A percentile compares a stretch with the other conserved stretches of the same genome.
Conservation (phyloP, 2,888 invertebrate genomes). For the Lottia gigantea region DNA sequence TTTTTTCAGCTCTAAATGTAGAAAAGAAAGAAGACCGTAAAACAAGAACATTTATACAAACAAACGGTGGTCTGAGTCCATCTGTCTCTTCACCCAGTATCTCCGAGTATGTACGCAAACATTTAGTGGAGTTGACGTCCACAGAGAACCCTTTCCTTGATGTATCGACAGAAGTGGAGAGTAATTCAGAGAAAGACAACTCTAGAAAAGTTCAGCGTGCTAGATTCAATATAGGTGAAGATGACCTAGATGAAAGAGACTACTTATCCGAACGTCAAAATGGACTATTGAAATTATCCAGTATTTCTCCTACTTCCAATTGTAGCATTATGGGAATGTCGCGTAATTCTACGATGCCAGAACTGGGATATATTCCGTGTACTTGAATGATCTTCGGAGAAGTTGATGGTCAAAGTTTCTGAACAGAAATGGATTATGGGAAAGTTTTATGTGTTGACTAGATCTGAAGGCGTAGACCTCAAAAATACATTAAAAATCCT, state of each 20-base stretch:
- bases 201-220: background rate
- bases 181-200: background rate
- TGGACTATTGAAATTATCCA: constrained; percentile 8
- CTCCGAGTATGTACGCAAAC: constrained; percentile 40
- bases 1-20: constrained; percentile 15
- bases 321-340: constrained; percentile 11
- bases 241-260: constrained; percentile 1
- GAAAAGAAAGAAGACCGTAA: constrained; percentile 5
- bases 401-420: too few species aligned
- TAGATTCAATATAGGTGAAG: background rate
- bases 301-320: constrained; percentile 12
- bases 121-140: constrained; percentile 23
- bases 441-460: too few species aligned
- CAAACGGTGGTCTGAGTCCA: constrained; percentile 19
- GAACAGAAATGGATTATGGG: too few species aligned
- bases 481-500: too few species aligned
- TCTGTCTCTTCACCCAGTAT: constrained; percentile 48
- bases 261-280: background rate
- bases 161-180: constrained; percentile 3
- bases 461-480: too few species aligned
- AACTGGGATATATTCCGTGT: constrained; percentile 1
- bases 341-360: constrained; percentile 7
- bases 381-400: background rate
- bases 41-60: background rate
- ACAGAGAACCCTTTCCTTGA: constrained; percentile 13